Conservation (phyloP, 2,113 vertebrate species). For the Myiozetetes cayanensis region DNA sequence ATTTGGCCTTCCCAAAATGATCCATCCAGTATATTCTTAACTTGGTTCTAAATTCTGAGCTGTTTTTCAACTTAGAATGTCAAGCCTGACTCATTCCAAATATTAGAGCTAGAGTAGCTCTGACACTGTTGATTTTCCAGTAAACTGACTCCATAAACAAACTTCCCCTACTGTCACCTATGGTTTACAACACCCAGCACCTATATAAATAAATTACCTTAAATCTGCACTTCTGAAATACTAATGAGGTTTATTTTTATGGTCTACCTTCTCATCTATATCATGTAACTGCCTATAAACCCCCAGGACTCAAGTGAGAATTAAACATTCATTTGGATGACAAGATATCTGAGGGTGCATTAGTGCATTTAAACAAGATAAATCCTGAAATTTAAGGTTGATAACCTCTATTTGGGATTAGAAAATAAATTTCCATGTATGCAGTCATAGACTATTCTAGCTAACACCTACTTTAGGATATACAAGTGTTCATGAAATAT, state of each 20-base stretch:
- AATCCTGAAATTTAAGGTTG: not conserved
- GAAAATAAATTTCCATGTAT: not conserved
- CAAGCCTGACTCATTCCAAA: constrained; percentile 30
- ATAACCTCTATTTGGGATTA: not conserved
- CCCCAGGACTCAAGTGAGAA: not conserved
- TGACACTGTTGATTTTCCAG: constrained; percentile 11
- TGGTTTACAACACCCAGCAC: not conserved
- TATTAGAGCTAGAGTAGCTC: not conserved
- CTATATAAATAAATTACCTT: not conserved
- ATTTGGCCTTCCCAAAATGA: constrained; percentile 8
- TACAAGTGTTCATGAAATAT: not conserved
- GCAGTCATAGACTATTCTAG: not conserved
- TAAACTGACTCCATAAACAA: not conserved
- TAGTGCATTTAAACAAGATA: not conserved
- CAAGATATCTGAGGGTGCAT: not conserved
- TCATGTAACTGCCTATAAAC: not conserved
- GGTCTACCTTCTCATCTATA: not conserved
- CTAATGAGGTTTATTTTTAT: not conserved
- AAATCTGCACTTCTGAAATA: not conserved
- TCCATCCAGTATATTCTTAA: constrained; percentile 24
- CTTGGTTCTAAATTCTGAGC: not conserved
- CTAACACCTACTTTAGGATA: not conserved
- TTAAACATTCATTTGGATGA: not conserved
- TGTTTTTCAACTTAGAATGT: constrained; percentile 20
- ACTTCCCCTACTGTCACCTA: not conserved